These are phyloP conservation scores for Doryteuthis pealeii DNA, from an alignment of 1,140 invertebrate species.

Conservation along the genomic window DNA sequence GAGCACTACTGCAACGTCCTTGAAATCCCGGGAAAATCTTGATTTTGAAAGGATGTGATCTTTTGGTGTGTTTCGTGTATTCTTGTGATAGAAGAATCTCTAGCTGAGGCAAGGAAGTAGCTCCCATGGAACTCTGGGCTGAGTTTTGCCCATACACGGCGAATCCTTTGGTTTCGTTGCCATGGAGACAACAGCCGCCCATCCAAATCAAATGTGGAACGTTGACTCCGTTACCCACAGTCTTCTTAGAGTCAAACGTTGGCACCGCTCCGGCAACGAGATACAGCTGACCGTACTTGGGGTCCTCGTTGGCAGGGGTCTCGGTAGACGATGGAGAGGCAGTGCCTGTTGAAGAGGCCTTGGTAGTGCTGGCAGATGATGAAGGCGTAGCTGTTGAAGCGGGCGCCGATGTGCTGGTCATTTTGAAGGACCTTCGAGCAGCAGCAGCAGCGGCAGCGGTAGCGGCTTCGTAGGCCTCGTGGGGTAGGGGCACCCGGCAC, in stretches of 20 bases:
- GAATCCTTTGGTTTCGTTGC: conserved; percentile 29
- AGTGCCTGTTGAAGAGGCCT: background rate
- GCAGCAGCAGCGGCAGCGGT: background rate
- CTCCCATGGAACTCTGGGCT: conserved; percentile 27
- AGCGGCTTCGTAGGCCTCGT: background rate
- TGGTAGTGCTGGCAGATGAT: conserved; percentile 5
- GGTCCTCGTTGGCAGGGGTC: background rate
- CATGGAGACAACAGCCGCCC: conserved; percentile 42
- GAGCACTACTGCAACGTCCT: background rate
- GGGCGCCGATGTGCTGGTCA: conserved; percentile 5
- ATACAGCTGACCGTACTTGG: conserved; percentile 26
- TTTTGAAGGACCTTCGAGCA: background rate
- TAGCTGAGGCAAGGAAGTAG: conserved; percentile 39
- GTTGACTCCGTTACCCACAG: conserved; percentile 39
- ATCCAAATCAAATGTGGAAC: conserved; percentile 47
- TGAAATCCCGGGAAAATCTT: conserved; percentile 37
- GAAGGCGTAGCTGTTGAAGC: conserved; percentile 12
- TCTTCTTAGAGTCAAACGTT: conserved; percentile 28
- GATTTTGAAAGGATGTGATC: conserved; percentile 23
- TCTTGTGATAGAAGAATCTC: conserved; percentile 34
- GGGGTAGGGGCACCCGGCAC: conserved; percentile 30
- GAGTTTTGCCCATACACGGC: conserved; percentile 37
- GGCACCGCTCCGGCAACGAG: conserved; percentile 35
- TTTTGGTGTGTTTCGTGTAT: conserved; percentile 37
- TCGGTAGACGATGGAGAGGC: background rate